Evolutionary conservation across 2,113 vertebrate species (phyloP), one percentile per base, ranked within the genome.

Genomic region (Tragelaphus imberbis): DNA sequence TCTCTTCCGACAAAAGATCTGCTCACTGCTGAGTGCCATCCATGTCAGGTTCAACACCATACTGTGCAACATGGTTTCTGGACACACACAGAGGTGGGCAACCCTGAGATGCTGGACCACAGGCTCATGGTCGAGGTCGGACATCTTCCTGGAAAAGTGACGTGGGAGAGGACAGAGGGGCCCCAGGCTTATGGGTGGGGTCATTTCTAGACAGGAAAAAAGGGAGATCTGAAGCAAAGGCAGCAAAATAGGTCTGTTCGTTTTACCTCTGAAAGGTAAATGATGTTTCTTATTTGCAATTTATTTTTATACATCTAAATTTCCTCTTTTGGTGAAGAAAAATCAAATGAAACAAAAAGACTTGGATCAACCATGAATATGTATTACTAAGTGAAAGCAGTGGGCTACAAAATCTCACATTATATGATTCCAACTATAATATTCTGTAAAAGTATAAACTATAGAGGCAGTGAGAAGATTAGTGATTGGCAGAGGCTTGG

Each of bases 161-260:
- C 1, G 0, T 8, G 61, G 84, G 27, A 56, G 47, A 51, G 87
- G n/a, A 44, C 44, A 14, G 58, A 77, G 55, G n/a, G 49, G 5
- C 56, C 14, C 21, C 27, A 30, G 28, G 13, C 11, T 1, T 11
- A 7, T 0, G 7, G 6, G 25, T 7, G 40, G 49, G 87, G 27
- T 28, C 51, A 44, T 84, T 59, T 75, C 84, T 51, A n/a, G 75
- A 55, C 8, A 80, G 51, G 59, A 88, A 47, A 33, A 85, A 79
- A 75, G 30, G 44, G 77, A 44, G 2, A 25, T 15, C 40, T 6
- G 33, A n/a, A 47, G 33, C 51, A 61, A 27, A 77, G 33, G 12
- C 2, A 56, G 56, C 27, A 61, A 84, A 81, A 30, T 2, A 55
- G 2, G 28, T 40, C 23, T 12, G 77, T 71, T 51, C 10, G 2